Conservation (phyloP, 2,113 vertebrate species). For the Bos indicus region DNA sequence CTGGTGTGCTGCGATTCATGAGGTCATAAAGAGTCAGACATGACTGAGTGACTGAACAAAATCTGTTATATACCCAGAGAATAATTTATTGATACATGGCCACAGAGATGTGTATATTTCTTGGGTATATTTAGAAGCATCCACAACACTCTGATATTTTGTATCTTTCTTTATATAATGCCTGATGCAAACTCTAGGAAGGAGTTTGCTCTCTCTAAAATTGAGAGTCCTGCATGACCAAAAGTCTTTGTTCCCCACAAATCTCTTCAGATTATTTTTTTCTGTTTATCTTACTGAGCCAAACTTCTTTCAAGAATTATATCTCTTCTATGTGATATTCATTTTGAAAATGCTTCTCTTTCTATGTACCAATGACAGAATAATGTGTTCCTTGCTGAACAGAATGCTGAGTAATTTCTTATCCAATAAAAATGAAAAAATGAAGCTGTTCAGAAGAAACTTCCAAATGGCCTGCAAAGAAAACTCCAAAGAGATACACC, state of each 20-base stretch:
- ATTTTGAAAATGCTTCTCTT: conserved; percentile 74
- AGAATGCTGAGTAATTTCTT: conserved; percentile 72
- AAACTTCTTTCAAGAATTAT: conserved; percentile 74
- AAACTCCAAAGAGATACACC: conserved; percentile 55
- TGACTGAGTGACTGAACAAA: not conserved
- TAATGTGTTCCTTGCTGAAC: conserved; percentile 77
- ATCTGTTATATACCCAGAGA: not conserved
- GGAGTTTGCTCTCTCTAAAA: not conserved
- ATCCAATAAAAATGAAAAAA: conserved; percentile 76
- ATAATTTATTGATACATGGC: not conserved
- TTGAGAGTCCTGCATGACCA: not conserved
- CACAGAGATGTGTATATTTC: not conserved
- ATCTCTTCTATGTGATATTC: conserved; percentile 66
- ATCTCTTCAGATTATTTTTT: conserved; percentile 50
- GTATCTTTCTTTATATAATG: not conserved
- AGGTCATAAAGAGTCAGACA: no score
- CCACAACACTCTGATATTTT: not conserved
- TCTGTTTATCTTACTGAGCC: conserved; percentile 67
- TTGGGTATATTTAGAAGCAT: not conserved
- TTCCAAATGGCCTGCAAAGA: conserved; percentile 70
- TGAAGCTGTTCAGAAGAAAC: conserved; percentile 70
- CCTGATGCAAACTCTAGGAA: not conserved
- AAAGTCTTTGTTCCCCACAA: conserved; percentile 46
- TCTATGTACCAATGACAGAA: conserved; percentile 75
- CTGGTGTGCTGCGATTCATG: no score